Base-by-base conservation (phyloP, 2,797 vertebrate genomes). In the Centropyge bicolor region DNA sequence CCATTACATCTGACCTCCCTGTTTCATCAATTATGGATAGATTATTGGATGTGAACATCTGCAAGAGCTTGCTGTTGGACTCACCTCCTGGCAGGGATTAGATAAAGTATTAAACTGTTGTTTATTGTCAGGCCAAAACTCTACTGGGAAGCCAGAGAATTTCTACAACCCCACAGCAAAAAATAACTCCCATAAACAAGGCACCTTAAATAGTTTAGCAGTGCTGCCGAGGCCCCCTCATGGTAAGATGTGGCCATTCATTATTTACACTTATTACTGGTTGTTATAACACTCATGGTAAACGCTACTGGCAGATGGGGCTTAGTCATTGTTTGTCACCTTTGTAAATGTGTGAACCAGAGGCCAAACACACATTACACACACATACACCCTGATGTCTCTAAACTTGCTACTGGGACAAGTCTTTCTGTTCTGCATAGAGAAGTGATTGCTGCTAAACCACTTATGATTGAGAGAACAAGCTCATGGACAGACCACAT, bases 1-100 rank as follows among this genome's bases (percentile, higher is more conserved):
- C 96, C 97, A 96, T 98, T 99, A 99, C 98, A 98, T 98, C 96
- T 99, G 98, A 99, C 98, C 98, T 99, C 97, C 96, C 97, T 98
- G 98, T 99, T 99, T 98, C 98, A 99, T 99, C 98, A 99, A 99
- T 99, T 99, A 99, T 99, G 98, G 97, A 99, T 99, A 99, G 97
- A 97, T 99, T 98, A 99, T 98, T 97, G 98, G 97, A 98, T 97
- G 97, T 96, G 97, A 99, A 98, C 98, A 98, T 99, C 97, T 98
- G 97, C 97, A 98, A 96, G 95, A 96, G 96, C 96, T 96, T 94
- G 94, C 96, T 96, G 96, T 93, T 96, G 96, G 96, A 96, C 96
- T 97, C 96, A 97, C 97, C 97, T 97, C 96, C 96, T 98, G 97
- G 96, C 97, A 96, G 95, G 96, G 96, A 98, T 99, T 97, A 98